phyloP scores from a whole-genome alignment of 2,888 invertebrate species.

The Drosophila percnosoma region DNA sequence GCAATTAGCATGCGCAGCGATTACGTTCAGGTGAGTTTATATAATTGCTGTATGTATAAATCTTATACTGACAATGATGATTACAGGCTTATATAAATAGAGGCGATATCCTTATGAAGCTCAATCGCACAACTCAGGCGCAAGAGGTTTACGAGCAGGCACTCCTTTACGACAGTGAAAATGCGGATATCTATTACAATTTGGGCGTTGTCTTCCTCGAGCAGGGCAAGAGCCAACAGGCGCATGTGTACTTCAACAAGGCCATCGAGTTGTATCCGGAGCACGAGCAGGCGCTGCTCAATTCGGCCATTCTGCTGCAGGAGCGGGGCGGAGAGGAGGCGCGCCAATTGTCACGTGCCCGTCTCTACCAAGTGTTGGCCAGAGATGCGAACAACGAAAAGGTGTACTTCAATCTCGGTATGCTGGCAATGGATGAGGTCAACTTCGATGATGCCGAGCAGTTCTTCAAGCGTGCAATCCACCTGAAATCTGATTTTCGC shows the following conservation, averaged over 20 bases:
- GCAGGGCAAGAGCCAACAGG: slow-evolving; percentile 95
- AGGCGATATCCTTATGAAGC: slow-evolving; percentile 97
- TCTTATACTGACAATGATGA: not conserved
- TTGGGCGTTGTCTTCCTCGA: slow-evolving; percentile 97
- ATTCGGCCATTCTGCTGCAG: slow-evolving; percentile 97
- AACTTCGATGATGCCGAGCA: slow-evolving; percentile 95
- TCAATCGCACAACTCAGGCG: slow-evolving; percentile 97
- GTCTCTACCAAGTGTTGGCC: slow-evolving; percentile 92
- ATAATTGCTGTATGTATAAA: not conserved
- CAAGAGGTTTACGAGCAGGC: slow-evolving; percentile 97
- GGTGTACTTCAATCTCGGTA: slow-evolving; percentile 97
- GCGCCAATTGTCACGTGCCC: slow-evolving; percentile 91
- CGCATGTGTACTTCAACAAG: slow-evolving; percentile 95
- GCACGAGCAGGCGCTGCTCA: slow-evolving; percentile 96
- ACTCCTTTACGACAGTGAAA: slow-evolving; percentile 95
- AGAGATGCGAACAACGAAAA: slow-evolving; percentile 91
- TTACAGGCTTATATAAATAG: slow-evolving; percentile 96
- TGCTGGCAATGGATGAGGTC: slow-evolving; percentile 98
- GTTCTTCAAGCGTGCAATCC: slow-evolving; percentile 95
- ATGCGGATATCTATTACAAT: slow-evolving; percentile 97
- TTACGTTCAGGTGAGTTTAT: slow-evolving; percentile 87
- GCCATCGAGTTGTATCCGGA: slow-evolving; percentile 96
- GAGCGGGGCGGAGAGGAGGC: slow-evolving; percentile 93
- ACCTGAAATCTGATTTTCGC: slow-evolving; percentile 94
- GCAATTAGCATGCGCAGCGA: slow-evolving; percentile 99